phyloP scores from a whole-genome alignment of 2,113 vertebrate genomes.

The Myotis brandtii region DNA sequence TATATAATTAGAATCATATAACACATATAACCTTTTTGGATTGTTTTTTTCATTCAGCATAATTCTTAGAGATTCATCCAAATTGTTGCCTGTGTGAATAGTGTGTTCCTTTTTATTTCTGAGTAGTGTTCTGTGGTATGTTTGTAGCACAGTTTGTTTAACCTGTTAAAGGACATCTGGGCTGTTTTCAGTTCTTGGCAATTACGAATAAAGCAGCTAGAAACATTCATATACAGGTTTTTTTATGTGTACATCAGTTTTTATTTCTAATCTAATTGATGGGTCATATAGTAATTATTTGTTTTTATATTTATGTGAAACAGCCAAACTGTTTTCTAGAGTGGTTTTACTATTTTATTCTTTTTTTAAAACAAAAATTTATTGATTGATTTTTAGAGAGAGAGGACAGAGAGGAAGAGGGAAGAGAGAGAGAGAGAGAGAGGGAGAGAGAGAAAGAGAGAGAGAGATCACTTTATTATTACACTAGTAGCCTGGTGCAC shows the following conservation, averaged over 20 bases:
- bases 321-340: not conserved
- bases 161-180: not conserved
- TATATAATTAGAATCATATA: not conserved
- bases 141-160: not conserved
- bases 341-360: not conserved
- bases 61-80: not conserved
- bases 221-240: not conserved
- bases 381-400: not conserved
- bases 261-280: not conserved
- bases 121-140: not conserved
- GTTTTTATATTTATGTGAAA: conserved; percentile 5
- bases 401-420: not conserved
- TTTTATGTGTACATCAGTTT: not conserved
- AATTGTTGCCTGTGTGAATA: not conserved
- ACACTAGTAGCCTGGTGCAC: not conserved
- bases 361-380: not conserved
- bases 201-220: not conserved
- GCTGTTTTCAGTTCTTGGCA: not conserved
- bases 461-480: not conserved
- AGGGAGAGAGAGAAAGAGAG: not conserved
- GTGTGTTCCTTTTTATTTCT: not conserved
- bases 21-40: not conserved
- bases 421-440: too few relatives aligned
- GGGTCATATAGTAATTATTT: not conserved
- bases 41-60: not conserved